A percentile compares a stretch with the other conserved stretches of the same genome.
Evolutionary conservation across 1,140 invertebrate genomes (phyloP).

Genomic region (Zaprionus africanus): DNA sequence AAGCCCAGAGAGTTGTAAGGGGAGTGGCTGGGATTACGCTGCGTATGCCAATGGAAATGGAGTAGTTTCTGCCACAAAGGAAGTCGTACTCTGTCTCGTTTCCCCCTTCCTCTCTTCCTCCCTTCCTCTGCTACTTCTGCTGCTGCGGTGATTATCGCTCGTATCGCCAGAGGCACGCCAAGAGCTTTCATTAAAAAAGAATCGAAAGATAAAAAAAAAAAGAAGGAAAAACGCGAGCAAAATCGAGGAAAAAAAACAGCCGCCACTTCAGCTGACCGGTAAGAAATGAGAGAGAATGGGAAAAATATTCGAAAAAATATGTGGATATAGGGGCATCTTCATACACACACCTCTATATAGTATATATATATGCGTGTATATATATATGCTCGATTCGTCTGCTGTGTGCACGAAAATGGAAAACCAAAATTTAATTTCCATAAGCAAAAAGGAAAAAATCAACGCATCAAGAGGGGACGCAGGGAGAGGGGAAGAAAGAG

Average conservation of each 20-base stretch:
- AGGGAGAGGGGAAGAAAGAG: not conserved
- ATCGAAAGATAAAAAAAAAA: not conserved
- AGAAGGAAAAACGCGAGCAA: not conserved
- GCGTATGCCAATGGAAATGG: slow-evolving; percentile 12
- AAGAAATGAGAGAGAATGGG: slow-evolving; percentile 14
- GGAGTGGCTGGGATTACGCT: not conserved
- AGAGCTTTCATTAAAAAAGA: slow-evolving; percentile 31
- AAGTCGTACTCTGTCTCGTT: not conserved
- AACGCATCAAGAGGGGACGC: slow-evolving; percentile 26
- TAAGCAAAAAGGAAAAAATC: slow-evolving; percentile 43
- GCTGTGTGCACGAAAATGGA: slow-evolving; percentile 41
- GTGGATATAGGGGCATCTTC: slow-evolving; percentile 3
- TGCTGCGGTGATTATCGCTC: slow-evolving; percentile 38
- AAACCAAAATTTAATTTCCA: slow-evolving; percentile 55
- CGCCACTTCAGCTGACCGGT: slow-evolving; percentile 32
- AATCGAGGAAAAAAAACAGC: slow-evolving; percentile 13
- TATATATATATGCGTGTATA: slow-evolving; percentile 5
- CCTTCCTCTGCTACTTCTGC: not conserved
- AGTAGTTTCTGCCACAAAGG: slow-evolving; percentile 22
- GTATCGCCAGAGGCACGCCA: slow-evolving; percentile 32
- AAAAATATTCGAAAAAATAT: slow-evolving; percentile 5
- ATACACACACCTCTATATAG: slow-evolving; percentile 6
- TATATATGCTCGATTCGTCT: slow-evolving; percentile 10
- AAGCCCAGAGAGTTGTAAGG: no score
- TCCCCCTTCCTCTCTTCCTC: no score